Percentiles rank a stretch among this genome's conserved stretches.
phyloP scores from a whole-genome alignment of 2,797 vertebrate genomes.

The Argya squamiceps region DNA sequence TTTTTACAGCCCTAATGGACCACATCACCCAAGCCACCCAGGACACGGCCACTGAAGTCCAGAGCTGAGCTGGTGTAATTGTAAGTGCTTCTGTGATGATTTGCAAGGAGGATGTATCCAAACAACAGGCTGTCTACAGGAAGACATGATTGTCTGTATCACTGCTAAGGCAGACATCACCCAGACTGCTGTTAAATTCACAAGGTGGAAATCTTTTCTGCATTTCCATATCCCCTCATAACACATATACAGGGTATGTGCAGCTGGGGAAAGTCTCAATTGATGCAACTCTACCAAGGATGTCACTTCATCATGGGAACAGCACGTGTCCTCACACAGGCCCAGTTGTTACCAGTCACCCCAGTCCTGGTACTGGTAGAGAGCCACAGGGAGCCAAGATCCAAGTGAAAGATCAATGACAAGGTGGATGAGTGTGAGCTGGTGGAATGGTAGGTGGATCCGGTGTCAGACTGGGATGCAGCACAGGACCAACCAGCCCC shows the following conservation, averaged over 20 bases:
- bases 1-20: not conserved
- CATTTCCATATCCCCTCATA: not conserved
- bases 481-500: not conserved
- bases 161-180: not conserved
- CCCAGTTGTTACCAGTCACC: not conserved
- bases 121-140: not conserved
- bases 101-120: not conserved
- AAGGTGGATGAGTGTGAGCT: not conserved
- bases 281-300: rapidly evolving
- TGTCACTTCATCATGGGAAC: rapidly evolving
- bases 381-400: not conserved
- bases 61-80: not conserved
- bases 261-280: not conserved
- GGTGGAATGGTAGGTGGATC: rapidly evolving
- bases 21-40: not conserved
- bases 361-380: not conserved
- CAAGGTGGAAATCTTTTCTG: not conserved
- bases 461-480: not conserved
- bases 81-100: not conserved
- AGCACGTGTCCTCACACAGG: not conserved
- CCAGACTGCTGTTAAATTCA: not conserved
- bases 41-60: not conserved
- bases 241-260: not conserved
- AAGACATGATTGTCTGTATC: not conserved
- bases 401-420: not conserved